Conservation (phyloP, 2,113 vertebrate genomes). For the Ginglymostoma cirratum region DNA sequence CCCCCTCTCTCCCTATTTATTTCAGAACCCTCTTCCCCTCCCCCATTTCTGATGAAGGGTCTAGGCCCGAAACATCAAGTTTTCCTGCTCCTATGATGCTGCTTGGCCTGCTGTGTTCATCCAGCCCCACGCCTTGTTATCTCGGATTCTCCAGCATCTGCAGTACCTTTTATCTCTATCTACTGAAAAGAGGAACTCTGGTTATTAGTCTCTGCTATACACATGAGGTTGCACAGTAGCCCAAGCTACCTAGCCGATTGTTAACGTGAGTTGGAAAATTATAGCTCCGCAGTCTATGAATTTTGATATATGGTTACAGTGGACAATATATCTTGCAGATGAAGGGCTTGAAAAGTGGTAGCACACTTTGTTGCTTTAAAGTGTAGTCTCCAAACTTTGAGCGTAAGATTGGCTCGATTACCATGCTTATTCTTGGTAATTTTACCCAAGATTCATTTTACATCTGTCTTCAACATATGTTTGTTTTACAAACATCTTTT, state of each 20-base stretch:
- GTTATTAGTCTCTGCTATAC: not conserved
- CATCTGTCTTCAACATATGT: not conserved
- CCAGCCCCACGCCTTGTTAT: no score
- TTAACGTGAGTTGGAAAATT: not conserved
- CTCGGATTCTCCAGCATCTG: no score
- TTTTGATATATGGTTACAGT: not conserved
- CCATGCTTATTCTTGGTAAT: not conserved
- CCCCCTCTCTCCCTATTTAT: no score
- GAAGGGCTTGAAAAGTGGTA: not conserved
- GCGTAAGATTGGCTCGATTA: not conserved
- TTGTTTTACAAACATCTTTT: not conserved
- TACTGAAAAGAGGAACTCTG: not conserved
- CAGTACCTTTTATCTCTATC: no score
- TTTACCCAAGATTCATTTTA: not conserved
- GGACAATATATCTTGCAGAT: not conserved
- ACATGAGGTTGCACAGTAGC: not conserved
- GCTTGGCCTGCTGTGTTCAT: no score
- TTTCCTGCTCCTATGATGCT: no score
- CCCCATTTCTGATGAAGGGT: no score
- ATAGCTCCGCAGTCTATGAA: not conserved
- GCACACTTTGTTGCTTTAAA: not conserved
- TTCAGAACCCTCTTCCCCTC: no score
- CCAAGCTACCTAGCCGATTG: not conserved
- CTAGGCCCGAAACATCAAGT: no score
- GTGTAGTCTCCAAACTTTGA: not conserved